phyloP scores from a whole-genome alignment of 1,140 invertebrate species.

The Zaprionus vittiger region DNA sequence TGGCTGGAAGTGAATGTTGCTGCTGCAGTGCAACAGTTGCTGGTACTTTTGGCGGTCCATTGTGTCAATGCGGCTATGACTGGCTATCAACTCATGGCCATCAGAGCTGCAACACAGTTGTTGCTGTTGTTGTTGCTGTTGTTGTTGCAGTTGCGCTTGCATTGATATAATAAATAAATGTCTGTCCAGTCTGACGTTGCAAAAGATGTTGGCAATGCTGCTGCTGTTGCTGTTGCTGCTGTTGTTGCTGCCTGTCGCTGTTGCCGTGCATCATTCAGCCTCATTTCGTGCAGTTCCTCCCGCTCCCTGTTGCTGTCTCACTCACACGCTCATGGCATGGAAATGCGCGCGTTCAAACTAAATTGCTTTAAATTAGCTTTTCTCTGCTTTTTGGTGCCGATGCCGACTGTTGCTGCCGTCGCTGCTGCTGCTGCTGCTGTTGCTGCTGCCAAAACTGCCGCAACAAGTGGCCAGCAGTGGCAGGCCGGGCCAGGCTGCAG shows the following conservation, averaged over 20 bases:
- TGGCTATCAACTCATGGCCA: slow-evolving; percentile 75
- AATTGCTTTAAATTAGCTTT: slow-evolving; percentile 83
- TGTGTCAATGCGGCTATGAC: slow-evolving; percentile 69
- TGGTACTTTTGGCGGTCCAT: slow-evolving; percentile 44
- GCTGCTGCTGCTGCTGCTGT: slow-evolving; percentile 19
- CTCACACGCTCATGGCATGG: slow-evolving; percentile 55
- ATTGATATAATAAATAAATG: slow-evolving; percentile 78
- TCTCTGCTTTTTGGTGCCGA: slow-evolving; percentile 64
- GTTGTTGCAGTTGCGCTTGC: slow-evolving; percentile 34
- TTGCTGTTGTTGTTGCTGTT: slow-evolving; percentile 11
- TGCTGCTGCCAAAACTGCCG: slow-evolving; percentile 14
- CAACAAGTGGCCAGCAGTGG: slow-evolving; percentile 60
- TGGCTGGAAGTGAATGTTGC: slow-evolving; percentile 28
- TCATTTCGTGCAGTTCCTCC: slow-evolving; percentile 65
- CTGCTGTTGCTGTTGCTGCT: slow-evolving; percentile 24
- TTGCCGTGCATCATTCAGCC: slow-evolving; percentile 62
- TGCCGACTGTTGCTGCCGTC: slow-evolving; percentile 14
- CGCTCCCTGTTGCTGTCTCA: background rate
- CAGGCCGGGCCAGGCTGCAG: slow-evolving; percentile 6
- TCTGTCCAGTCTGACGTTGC: slow-evolving; percentile 44
- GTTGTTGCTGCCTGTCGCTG: slow-evolving; percentile 34
- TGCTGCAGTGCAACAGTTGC: slow-evolving; percentile 19
- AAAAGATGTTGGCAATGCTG: slow-evolving; percentile 54
- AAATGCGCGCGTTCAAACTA: slow-evolving; percentile 81
- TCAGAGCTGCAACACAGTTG: slow-evolving; percentile 36